These are phyloP conservation scores for Paratilapia polleni DNA, from an alignment of 2,113 vertebrate genomes.

Conservation along the genomic window DNA sequence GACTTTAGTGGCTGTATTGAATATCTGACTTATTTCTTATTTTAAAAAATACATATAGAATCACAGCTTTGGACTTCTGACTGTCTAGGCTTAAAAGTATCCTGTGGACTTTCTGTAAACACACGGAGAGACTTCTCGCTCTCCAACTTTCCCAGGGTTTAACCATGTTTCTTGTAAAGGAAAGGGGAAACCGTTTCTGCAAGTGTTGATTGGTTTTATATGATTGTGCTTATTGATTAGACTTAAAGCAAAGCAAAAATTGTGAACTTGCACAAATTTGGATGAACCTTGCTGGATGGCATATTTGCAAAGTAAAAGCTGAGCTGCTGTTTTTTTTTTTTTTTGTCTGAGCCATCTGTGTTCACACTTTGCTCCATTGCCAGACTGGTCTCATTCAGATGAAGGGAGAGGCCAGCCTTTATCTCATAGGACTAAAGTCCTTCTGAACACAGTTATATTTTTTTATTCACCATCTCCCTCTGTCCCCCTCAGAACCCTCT, in stretches of 20 bases:
- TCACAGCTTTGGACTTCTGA: not conserved
- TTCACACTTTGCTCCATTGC: too few relatives aligned
- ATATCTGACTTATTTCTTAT: not conserved
- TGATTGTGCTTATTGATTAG: not conserved
- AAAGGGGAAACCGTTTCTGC: too few relatives aligned
- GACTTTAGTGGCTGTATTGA: not conserved
- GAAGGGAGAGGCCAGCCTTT: too few relatives aligned
- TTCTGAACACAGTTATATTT: not conserved
- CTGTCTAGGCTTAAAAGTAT: not conserved
- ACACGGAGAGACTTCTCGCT: not conserved
- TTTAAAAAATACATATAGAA: not conserved
- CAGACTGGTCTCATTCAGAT: too few relatives aligned
- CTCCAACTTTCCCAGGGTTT: too few relatives aligned
- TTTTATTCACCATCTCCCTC: not conserved
- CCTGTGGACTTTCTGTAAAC: not conserved
- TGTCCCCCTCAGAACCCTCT: slow-evolving; percentile 84
- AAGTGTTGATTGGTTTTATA: not conserved
- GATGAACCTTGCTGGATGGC: not conserved
- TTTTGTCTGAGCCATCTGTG: too few relatives aligned
- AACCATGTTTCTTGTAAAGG: too few relatives aligned
- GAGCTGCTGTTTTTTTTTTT: too few relatives aligned
- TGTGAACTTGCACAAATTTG: not conserved
- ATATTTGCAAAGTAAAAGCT: not conserved
- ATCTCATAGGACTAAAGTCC: not conserved
- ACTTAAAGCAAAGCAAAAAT: not conserved